Base-by-base conservation (phyloP, 2,113 vertebrate species). In the Ictalurus punctatus region DNA sequence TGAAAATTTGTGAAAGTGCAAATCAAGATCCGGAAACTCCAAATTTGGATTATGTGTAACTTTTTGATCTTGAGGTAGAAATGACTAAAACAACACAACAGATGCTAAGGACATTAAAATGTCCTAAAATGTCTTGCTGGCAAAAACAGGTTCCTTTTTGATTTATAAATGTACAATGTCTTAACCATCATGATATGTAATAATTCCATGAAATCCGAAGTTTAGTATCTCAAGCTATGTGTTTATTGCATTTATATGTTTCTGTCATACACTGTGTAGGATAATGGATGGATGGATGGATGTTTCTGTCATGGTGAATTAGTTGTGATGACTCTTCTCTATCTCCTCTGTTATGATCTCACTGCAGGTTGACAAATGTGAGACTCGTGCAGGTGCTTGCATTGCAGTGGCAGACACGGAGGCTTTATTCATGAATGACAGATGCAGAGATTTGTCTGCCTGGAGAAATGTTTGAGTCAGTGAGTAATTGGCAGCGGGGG, bases 211-310 rank as follows among this genome's bases (percentile, higher is more conserved):
- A 86, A 86, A 86, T 40, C 34, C 3, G 19, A 30, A 34, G 44
- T 87, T 83, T 73, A 44, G 78, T 65, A 44, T 84, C 58, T 37
- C 44, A 82, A 71, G 52, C 67, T 9, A 44, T 67, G 63, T 88
- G 83, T 56, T 87, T 84, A 89, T 87, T 89, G 67, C 40, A 89
- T 84, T 87, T 37, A 52, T 54, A 69, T 85, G 81, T 81, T 89
- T 87, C 52, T 82, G 86, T 52, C 48, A 52, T 52, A 52, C 9
- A 9, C 48, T 52, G 8, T 52, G 48, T 52, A 52, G 48, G 48
- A 52, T 10, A 52, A 52, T 10, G 48, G 48, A 52, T 52, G 48
- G 48, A 52, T 52, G 48, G 48, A 52, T 52, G 48, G 9, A 9
- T 82, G 81, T 81, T 89, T 87, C 52, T 82, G 83, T 86, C 87